These are phyloP conservation scores for Drosophila sp. DNA, from an alignment of 1,140 invertebrate species.

Conservation along the genomic window DNA sequence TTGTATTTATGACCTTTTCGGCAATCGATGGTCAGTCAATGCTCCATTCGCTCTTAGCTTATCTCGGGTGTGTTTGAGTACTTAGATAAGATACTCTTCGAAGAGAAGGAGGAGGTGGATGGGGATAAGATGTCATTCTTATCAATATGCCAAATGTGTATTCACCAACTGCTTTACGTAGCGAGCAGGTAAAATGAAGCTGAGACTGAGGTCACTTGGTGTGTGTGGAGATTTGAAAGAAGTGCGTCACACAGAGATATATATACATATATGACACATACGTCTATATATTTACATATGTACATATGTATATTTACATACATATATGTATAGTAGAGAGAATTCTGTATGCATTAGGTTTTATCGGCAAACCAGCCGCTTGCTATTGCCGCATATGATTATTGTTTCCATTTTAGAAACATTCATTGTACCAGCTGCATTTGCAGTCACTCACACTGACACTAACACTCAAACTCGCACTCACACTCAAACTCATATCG, in stretches of 20 bases:
- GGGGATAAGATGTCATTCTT: background rate
- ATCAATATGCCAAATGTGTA: background rate
- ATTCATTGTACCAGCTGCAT: constrained; percentile 13
- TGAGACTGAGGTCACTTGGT: background rate
- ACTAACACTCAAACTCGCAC: no score
- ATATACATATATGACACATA: background rate
- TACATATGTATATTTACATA: background rate
- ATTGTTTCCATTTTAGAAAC: constrained; percentile 20
- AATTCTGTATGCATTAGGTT: constrained; percentile 21
- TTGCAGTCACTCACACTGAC: background rate
- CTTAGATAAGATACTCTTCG: background rate
- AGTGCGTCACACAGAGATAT: background rate
- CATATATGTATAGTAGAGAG: background rate
- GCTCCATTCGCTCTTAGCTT: background rate
- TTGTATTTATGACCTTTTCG: background rate
- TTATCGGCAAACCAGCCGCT: constrained; percentile 19
- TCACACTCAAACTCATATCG: no score
- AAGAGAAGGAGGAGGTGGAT: background rate
- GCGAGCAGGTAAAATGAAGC: background rate
- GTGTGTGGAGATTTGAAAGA: background rate
- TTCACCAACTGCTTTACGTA: background rate
- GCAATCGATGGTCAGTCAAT: background rate
- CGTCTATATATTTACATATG: background rate
- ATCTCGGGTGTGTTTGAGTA: background rate
- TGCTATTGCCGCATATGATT: background rate